phyloP scores from a whole-genome alignment of 1,140 invertebrate species.

The Nephotettix cincticeps region DNA sequence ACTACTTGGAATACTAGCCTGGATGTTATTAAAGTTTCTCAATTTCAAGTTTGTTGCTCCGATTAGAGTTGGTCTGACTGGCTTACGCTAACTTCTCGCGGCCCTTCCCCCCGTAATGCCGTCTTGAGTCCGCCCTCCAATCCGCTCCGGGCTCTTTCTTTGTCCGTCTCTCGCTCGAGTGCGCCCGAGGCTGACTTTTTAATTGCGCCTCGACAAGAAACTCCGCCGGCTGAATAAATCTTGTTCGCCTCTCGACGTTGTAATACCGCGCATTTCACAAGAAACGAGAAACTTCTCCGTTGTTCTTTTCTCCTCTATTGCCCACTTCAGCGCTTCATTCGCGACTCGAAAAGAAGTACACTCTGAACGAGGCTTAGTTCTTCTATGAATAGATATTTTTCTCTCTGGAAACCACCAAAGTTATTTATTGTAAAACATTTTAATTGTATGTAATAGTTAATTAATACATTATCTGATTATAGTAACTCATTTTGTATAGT shows the following conservation, averaged over 20 bases:
- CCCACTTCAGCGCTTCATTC: not conserved
- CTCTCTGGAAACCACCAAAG: no score
- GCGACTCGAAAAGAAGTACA: not conserved
- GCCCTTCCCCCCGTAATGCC: no score
- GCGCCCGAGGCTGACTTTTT: not conserved
- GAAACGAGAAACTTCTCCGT: not conserved
- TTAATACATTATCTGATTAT: no score
- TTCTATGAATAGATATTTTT: no score
- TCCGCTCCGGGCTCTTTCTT: not conserved
- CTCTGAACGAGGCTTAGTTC: no score
- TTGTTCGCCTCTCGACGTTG: not conserved
- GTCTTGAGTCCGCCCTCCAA: not conserved
- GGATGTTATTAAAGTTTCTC: slow-evolving; percentile 31
- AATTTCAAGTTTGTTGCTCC: slow-evolving; percentile 28
- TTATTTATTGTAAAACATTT: no score
- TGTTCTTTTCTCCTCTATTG: not conserved
- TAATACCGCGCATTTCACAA: not conserved
- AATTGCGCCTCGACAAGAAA: not conserved
- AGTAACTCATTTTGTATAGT: no score
- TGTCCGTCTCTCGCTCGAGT: not conserved
- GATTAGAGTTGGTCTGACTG: slow-evolving; percentile 19
- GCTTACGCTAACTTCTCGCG: not conserved
- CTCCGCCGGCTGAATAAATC: slow-evolving; percentile 1
- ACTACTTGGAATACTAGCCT: slow-evolving; percentile 25
- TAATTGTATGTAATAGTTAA: no score